Evolutionary conservation across 2,797 vertebrate genomes (phyloP).

Genomic region (Lepidocolaptes lacrymiger): DNA sequence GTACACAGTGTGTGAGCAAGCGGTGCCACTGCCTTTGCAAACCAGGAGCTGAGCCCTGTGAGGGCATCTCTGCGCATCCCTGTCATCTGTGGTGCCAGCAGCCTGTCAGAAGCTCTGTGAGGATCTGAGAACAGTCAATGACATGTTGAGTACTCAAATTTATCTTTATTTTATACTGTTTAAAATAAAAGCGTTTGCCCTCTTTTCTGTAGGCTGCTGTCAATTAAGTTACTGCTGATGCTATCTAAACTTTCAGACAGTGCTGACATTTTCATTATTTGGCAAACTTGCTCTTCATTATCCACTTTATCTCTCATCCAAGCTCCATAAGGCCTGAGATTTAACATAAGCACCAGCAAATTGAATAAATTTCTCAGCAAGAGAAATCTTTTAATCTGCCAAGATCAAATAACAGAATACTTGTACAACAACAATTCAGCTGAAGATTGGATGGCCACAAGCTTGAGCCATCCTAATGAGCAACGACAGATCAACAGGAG

Average conservation of each 20-base stretch:
- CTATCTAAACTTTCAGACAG: not conserved
- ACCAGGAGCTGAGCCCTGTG: not conserved
- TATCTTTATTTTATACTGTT: not conserved
- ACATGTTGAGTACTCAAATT: not conserved
- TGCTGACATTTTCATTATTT: conserved; percentile 17
- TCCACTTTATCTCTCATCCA: not conserved
- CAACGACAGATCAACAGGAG: not conserved
- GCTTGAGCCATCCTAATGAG: not conserved
- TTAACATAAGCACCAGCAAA: not conserved
- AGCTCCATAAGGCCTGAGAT: not conserved
- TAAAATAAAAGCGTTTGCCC: not conserved
- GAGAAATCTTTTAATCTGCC: not conserved
- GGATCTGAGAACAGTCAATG: not conserved
- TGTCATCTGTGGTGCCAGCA: not conserved
- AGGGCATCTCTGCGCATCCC: not conserved
- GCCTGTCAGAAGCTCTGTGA: not conserved
- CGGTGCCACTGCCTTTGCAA: not conserved
- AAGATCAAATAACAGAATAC: not conserved
- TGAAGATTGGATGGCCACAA: not conserved
- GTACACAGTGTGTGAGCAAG: not conserved
- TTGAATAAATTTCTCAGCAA: not conserved
- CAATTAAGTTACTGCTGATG: not conserved
- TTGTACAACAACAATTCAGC: not conserved
- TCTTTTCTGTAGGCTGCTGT: not conserved
- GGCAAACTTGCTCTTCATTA: not conserved